These are phyloP conservation scores for Protaetia brevitarsis DNA, from an alignment of 1,140 invertebrate species.

Conservation along the genomic window DNA sequence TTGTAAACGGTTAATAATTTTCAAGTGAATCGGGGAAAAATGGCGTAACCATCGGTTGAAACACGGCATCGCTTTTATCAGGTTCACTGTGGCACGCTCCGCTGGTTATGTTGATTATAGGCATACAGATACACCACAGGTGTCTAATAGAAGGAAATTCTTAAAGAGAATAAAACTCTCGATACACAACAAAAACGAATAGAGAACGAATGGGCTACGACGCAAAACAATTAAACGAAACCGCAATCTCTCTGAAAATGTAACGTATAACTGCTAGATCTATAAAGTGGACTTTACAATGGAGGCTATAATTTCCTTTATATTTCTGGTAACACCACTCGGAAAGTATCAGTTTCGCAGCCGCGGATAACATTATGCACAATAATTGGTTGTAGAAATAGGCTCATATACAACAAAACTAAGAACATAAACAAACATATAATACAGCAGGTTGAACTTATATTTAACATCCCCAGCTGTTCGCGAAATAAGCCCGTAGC, in stretches of 20 bases:
- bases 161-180: constrained; percentile 3
- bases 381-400: background rate
- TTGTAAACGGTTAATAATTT: constrained; percentile 15
- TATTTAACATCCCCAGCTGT: background rate
- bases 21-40: constrained; percentile 9
- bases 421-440: background rate
- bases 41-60: constrained; percentile 5
- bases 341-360: constrained; percentile 14
- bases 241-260: background rate
- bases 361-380: background rate
- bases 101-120: constrained; percentile 16
- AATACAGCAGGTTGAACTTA: background rate
- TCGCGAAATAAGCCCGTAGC: background rate
- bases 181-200: background rate
- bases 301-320: background rate
- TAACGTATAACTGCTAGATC: constrained; percentile 7
- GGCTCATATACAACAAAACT: background rate
- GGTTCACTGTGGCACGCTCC: constrained; percentile 8
- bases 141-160: constrained; percentile 18
- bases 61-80: constrained; percentile 10
- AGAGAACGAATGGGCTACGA: constrained; percentile 2
- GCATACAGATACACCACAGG: constrained; percentile 11
- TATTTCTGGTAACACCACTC: background rate
- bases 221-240: constrained; percentile 3
- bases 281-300: constrained; percentile 8